These are phyloP conservation scores for Molothrus aeneus DNA, from an alignment of 2,797 vertebrate genomes.

Conservation along the genomic window DNA sequence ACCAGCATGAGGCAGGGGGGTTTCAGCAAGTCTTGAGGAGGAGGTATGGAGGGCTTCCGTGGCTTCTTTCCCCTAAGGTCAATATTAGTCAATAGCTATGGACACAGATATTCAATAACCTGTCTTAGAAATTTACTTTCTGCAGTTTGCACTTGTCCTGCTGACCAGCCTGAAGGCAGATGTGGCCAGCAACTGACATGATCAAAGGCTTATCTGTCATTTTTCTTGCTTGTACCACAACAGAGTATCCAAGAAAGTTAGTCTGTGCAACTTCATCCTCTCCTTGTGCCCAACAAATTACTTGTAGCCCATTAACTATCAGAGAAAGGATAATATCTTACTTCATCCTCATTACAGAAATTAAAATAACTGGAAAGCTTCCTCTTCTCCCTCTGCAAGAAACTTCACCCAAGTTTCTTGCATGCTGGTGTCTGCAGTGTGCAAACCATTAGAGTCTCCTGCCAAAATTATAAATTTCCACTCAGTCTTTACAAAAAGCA, in stretches of 20 bases:
- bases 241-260: neutral
- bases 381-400: neutral
- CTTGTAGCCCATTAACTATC: neutral
- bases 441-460: neutral
- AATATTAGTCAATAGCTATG: neutral
- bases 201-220: neutral
- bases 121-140: neutral
- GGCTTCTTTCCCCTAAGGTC: neutral
- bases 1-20: accelerated
- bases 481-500: neutral
- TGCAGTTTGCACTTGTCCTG: neutral
- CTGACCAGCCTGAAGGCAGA: neutral
- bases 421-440: neutral
- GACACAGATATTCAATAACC: neutral
- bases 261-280: neutral
- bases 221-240: neutral
- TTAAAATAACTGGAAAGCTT: neutral
- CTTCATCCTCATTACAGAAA: neutral
- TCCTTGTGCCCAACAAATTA: neutral
- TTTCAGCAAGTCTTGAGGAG: neutral
- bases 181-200: neutral
- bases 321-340: neutral
- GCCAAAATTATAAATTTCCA: neutral
- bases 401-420: neutral
- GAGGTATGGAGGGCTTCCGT: neutral